Conservation (phyloP, 30 jellyfish, hydroid and myxozoan species). For the Rhopilema esculentum region DNA sequence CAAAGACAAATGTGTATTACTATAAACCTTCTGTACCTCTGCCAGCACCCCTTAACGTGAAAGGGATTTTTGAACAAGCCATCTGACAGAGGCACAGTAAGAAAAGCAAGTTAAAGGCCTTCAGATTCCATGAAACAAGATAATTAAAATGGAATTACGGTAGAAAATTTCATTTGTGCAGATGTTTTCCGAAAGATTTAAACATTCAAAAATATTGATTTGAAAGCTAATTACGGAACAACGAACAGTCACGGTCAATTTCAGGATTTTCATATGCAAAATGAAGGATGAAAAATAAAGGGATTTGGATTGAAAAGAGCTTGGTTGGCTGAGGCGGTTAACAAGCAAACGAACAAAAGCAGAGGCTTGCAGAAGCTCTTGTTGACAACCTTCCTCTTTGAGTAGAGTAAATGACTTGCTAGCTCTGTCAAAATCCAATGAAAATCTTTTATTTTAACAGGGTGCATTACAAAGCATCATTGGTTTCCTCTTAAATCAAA, state of each 20-base stretch:
- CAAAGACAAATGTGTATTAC: no score
- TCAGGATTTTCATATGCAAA: not conserved
- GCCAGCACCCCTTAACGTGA: not conserved
- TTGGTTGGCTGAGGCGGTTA: not conserved
- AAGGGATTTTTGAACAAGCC: not conserved
- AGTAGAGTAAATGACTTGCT: not conserved
- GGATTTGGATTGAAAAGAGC: not conserved
- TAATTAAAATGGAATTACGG: slow-evolving; percentile 37
- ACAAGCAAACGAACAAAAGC: no score
- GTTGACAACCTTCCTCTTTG: not conserved
- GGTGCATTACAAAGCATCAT: no score
- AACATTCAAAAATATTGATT: slow-evolving; percentile 18
- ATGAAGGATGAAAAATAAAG: not conserved
- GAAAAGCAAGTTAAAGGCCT: slow-evolving; percentile 14
- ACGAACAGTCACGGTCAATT: not conserved
- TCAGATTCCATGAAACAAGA: slow-evolving; percentile 14
- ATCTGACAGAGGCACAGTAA: not conserved
- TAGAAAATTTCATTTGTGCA: slow-evolving; percentile 28
- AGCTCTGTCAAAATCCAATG: no score
- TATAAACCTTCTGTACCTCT: no score
- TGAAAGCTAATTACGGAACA: slow-evolving; percentile 11
- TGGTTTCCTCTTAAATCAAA: no score
- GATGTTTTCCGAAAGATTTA: slow-evolving; percentile 3
- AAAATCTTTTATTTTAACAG: no score
- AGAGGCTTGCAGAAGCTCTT: not conserved